Evolutionary conservation across 2,888 invertebrate genomes (phyloP), one percentile per base, ranked within the genome.

Genomic region (Meganola albula): DNA sequence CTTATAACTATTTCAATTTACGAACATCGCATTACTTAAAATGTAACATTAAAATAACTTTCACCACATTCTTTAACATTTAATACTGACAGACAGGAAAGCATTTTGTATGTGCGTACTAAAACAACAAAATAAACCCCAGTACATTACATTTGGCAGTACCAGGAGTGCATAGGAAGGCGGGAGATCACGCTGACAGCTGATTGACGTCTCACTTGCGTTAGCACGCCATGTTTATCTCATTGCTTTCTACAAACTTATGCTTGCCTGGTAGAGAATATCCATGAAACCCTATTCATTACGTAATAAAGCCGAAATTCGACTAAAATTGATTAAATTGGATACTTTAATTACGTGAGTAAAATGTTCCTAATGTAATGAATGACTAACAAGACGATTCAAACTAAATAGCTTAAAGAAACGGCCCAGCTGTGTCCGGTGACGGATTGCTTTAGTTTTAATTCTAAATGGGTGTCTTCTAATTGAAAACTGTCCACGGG

Each of bases 151-250:
- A 48, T 68, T 63, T 53, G 57, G 54, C 57, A 55, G 69, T 79
- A 80, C 80, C 67, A 78, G 76, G 76, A 76, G 78, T 53, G 68
- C 73, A 80, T 75, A 69, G 70, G 63, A 69, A 65, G 67, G 74
- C 56, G 53, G 74, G 76, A 82, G 75, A 66, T 73, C n/a, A n/a
- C 68, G 78, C 61, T 82, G 84, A 85, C 84, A 82, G 75, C 68
- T 84, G 84, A 85, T 84, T 85, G 84, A 85, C 84, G 61, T 78
- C 84, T 85, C 71, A 84, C 84, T 85, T 77, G 74, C 58, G 61
- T 73, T 63, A 62, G 67, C 64, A 71, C 55, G 72, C 77, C 80
- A 78, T 80, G 74, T 84, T 83, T 79, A 80, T 78, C 72, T 78
- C 74, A 75, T 76, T 76, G 67, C 68, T 58, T 55, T 53, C 45